Evolutionary conservation across 53 echinoderm and acorn worm genomes (phyloP).

Genomic region (Paracentrotus lividus): DNA sequence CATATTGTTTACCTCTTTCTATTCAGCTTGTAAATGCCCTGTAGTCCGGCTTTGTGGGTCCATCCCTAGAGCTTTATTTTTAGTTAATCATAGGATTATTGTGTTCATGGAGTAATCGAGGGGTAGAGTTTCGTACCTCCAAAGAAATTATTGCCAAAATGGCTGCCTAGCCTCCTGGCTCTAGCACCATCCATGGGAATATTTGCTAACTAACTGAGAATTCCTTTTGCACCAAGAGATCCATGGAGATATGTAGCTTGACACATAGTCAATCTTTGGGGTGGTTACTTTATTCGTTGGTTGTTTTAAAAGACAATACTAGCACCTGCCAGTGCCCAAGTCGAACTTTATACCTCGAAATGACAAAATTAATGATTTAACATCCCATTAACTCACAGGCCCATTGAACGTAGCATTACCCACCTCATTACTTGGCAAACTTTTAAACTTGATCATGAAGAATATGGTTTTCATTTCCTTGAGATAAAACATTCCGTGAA

Average conservation of each 20-base stretch:
- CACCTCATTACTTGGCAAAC: background rate
- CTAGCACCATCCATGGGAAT: background rate
- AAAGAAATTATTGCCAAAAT: background rate
- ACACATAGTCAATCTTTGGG: background rate
- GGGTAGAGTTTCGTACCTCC: background rate
- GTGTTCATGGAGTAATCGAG: background rate
- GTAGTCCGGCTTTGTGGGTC: background rate
- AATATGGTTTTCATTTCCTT: background rate
- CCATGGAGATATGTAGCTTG: no score
- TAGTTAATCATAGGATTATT: slow-evolving; percentile 57
- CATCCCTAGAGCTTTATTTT: slow-evolving; percentile 44
- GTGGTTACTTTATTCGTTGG: background rate
- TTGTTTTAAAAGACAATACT: no score
- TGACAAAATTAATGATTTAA: no score
- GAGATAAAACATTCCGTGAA: background rate
- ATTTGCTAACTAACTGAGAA: background rate
- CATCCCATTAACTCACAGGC: no score
- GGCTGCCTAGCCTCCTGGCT: background rate
- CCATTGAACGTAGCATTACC: no score
- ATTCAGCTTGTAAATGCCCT: background rate
- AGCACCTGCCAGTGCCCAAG: no score
- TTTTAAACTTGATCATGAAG: background rate
- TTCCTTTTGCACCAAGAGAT: background rate
- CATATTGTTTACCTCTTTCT: background rate
- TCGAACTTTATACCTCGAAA: no score